Conservation (phyloP, 2,113 vertebrate species). For the Monopterus albus region DNA sequence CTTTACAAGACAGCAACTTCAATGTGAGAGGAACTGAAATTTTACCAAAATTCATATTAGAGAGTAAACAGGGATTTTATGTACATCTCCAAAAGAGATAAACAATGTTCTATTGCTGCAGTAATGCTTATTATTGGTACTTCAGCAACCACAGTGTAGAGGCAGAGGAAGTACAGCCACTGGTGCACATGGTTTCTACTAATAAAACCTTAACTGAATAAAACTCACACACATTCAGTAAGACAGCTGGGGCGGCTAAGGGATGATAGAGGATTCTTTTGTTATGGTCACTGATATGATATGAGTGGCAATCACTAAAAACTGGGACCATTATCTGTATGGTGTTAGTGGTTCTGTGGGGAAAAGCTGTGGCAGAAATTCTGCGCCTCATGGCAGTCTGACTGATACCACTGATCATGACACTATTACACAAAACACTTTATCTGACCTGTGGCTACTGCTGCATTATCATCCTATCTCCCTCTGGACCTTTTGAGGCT, state of each 20-base stretch:
- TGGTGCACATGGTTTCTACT: no score
- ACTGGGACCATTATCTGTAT: background rate
- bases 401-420: slow-evolving; percentile 27
- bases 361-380: background rate
- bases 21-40: background rate
- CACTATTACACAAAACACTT: no score
- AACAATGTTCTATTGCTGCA: slow-evolving; percentile 2
- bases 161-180: background rate
- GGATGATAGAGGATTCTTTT: background rate
- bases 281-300: slow-evolving; percentile 7
- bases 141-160: background rate
- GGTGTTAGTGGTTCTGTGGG: slow-evolving; percentile 1
- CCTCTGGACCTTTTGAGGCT: no score
- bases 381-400: background rate
- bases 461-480: no score
- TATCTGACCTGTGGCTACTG: slow-evolving; percentile 34
- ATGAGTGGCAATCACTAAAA: background rate
- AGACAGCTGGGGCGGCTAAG: background rate
- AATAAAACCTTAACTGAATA: no score
- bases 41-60: no score
- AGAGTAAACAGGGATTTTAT: background rate
- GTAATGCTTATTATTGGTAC: background rate
- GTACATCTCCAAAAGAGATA: background rate
- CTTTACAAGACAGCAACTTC: background rate
- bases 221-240: background rate